Conservation (phyloP, 2,888 invertebrate species). For the Orgyia antiqua region DNA sequence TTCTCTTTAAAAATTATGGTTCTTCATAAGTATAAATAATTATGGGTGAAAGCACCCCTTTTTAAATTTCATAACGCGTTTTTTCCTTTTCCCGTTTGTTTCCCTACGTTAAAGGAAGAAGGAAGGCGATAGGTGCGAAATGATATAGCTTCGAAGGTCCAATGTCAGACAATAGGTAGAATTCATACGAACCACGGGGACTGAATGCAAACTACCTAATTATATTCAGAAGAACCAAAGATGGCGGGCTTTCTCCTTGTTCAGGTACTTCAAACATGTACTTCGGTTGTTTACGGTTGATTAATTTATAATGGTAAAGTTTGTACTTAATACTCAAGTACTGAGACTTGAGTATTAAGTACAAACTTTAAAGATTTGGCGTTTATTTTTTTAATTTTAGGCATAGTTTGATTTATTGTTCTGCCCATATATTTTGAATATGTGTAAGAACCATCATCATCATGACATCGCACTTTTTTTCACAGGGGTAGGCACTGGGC, state of each 20-base stretch:
- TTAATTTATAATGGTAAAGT: constrained; percentile 15
- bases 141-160: constrained; percentile 75
- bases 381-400: too few relatives aligned
- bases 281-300: constrained; percentile 45
- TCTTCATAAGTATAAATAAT: constrained; percentile 24
- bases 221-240: constrained; percentile 53
- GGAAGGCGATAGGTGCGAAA: constrained; percentile 64
- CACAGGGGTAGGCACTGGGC: too few relatives aligned
- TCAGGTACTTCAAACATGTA: constrained; percentile 19
- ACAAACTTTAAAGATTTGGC: too few relatives aligned
- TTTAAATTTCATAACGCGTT: constrained; percentile 61
- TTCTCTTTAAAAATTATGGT: constrained; percentile 16
- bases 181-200: constrained; percentile 65
- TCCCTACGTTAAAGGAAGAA: constrained; percentile 32
- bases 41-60: constrained; percentile 28
- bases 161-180: constrained; percentile 77
- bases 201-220: constrained; percentile 74
- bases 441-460: too few relatives aligned
- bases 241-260: constrained; percentile 41
- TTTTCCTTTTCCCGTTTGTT: constrained; percentile 30
- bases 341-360: too few relatives aligned
- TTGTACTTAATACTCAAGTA: neutral
- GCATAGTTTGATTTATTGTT: too few relatives aligned
- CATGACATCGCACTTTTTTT: too few relatives aligned
- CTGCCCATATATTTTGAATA: too few relatives aligned